Evolutionary conservation across 1,140 invertebrate genomes (phyloP), one percentile per base, ranked within the genome.

Genomic region (Lordiphosa clarofinis): DNA sequence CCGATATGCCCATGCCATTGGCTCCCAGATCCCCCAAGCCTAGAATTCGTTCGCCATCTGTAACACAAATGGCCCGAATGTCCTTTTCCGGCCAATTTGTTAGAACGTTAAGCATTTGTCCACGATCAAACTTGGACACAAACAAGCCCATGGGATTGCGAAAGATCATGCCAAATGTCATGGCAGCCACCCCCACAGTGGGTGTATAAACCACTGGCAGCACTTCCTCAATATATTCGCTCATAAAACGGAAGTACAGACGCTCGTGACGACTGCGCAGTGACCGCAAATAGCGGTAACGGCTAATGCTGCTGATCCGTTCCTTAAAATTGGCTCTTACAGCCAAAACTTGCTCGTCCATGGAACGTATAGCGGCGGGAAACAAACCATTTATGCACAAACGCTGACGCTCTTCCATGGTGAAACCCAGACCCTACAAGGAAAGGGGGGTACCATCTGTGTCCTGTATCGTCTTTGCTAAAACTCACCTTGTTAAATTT

Each of bases 1-100:
- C 94, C 1, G 97, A 95, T 81, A 99, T 99, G 65, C 97, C 98
- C 96, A 99, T 99, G 5, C 97, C 97, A 86, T 97, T 95, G 0
- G 96, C 96, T 1, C 98, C 97, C 13, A 98, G 90, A 90, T 99
- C 98, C 3, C 97, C 97, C 11, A 99, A 90, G 39, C 98, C 98
- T 4, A 99, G 90, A 86, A 99, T 98, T 19, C 97, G 92, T 87
- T 99, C 97, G 5, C 97, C 97, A 86, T 99, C 97, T 0, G 98
- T 99, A 1, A 99, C 96, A 6, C 97, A 96, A 66, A 98, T 94
- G 0, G 97, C 97, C 66, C 95, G 90, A 0, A 99, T 94, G 86
- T 98, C 94, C 9, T 3, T 0, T 0, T 12, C 19, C 0, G 73
- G 69, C 78, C 78, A 84, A 37, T 84, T 84, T 4, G 10, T 12